These are phyloP conservation scores for Melinaea menophilus DNA, from an alignment of 2,888 invertebrate species.

Conservation along the genomic window DNA sequence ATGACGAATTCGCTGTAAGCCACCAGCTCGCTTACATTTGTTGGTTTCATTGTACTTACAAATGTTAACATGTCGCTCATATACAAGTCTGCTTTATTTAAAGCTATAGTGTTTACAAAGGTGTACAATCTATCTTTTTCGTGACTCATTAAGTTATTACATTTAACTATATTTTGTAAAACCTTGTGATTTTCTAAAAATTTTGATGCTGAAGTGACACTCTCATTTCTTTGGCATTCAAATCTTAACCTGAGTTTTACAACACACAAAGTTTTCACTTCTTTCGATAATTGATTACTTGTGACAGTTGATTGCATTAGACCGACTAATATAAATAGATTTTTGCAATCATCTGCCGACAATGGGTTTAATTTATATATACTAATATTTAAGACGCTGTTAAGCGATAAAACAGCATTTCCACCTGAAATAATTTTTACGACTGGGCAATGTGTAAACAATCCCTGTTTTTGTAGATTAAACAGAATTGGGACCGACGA, in stretches of 20 bases:
- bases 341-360: neutral
- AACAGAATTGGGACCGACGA: constrained; percentile 31
- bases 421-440: constrained; percentile 32
- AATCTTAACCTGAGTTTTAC: no score
- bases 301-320: no score
- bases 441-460: constrained; percentile 32
- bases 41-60: constrained; percentile 9
- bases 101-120: constrained; percentile 25
- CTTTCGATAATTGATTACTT: no score
- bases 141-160: constrained; percentile 19
- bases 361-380: constrained; percentile 35
- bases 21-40: no score
- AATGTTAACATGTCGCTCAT: constrained; percentile 30
- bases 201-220: constrained; percentile 12
- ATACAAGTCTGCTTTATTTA: constrained; percentile 28
- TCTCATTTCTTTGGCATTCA: no score
- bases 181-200: constrained; percentile 9
- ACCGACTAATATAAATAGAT: no score
- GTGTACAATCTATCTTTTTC: no score
- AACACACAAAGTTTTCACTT: no score
- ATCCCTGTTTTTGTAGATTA: constrained; percentile 34
- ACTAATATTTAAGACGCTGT: constrained; percentile 37
- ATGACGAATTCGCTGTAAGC: constrained; percentile 16
- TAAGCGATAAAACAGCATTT: constrained; percentile 33
- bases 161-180: constrained; percentile 22